Evolutionary conservation across 1,140 invertebrate species (phyloP).

Genomic region (Drosophila mojavensis): DNA sequence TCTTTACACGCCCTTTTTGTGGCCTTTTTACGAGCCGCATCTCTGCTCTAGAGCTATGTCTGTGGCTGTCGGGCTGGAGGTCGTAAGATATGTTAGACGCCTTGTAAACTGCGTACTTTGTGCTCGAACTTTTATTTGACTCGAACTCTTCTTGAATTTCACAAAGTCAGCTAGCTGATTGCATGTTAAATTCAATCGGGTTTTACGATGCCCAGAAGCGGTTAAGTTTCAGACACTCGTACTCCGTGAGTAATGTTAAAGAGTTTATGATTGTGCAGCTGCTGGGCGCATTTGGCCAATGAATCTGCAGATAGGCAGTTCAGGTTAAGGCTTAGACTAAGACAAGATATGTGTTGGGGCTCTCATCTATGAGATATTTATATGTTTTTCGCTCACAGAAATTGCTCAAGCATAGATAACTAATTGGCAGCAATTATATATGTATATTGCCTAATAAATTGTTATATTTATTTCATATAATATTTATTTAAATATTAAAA

Average conservation of each 20-base stretch:
- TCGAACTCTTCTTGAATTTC: constrained; percentile 45
- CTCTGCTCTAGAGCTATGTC: constrained; percentile 42
- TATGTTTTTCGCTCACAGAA: background rate
- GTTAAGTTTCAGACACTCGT: constrained; percentile 1
- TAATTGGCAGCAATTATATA: too few species aligned
- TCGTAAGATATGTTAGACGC: constrained; percentile 58
- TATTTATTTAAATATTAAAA: background rate
- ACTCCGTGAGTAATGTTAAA: constrained; percentile 3
- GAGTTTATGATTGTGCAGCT: constrained; percentile 17
- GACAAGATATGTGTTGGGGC: too few species aligned
- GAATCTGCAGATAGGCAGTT: background rate
- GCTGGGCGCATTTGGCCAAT: constrained; percentile 23
- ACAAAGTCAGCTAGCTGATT: constrained; percentile 37
- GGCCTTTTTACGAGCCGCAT: constrained; percentile 33
- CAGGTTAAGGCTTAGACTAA: too few species aligned
- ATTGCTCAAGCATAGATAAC: background rate
- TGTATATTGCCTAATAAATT: background rate
- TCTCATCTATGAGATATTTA: background rate
- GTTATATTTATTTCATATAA: background rate
- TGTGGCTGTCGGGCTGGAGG: constrained; percentile 45
- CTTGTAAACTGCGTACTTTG: constrained; percentile 56
- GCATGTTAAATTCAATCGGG: constrained; percentile 53
- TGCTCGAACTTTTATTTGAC: constrained; percentile 44
- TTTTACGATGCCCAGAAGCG: background rate
- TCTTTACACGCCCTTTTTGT: constrained; percentile 59